phyloP scores from a whole-genome alignment of 2,113 vertebrate genomes.

The Martes martes region DNA sequence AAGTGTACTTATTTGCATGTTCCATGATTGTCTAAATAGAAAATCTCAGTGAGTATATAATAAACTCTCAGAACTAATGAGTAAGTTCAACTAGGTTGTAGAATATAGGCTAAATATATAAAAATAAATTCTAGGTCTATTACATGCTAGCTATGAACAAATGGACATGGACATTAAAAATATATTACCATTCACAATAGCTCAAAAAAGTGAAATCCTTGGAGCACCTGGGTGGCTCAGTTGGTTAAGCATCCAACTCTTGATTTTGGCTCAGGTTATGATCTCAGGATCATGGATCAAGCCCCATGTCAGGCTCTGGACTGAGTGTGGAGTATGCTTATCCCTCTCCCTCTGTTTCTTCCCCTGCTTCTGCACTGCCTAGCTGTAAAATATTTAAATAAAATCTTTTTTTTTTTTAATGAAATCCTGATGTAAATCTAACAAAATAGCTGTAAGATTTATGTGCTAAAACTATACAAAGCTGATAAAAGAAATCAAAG shows the following conservation, averaged over 20 bases:
- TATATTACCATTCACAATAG: background rate
- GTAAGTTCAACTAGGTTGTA: background rate
- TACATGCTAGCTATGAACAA: background rate
- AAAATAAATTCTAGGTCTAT: background rate
- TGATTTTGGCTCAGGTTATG: background rate
- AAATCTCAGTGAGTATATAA: background rate
- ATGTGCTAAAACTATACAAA: background rate
- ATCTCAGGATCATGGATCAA: background rate
- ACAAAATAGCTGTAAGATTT: background rate
- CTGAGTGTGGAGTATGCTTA: background rate
- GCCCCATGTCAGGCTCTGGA: background rate
- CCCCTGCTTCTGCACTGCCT: background rate
- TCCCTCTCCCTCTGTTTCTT: background rate
- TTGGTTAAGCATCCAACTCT: background rate
- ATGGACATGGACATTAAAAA: background rate
- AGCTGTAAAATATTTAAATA: background rate
- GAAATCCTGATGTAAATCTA: background rate
- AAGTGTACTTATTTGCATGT: background rate
- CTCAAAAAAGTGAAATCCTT: background rate
- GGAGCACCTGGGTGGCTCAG: background rate
- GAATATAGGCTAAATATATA: background rate
- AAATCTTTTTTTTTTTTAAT: background rate
- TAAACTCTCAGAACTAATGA: background rate
- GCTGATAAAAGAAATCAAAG: background rate
- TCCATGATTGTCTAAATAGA: background rate